phyloP scores from a whole-genome alignment of 2,797 vertebrate genomes.

The Mycteria americana region DNA sequence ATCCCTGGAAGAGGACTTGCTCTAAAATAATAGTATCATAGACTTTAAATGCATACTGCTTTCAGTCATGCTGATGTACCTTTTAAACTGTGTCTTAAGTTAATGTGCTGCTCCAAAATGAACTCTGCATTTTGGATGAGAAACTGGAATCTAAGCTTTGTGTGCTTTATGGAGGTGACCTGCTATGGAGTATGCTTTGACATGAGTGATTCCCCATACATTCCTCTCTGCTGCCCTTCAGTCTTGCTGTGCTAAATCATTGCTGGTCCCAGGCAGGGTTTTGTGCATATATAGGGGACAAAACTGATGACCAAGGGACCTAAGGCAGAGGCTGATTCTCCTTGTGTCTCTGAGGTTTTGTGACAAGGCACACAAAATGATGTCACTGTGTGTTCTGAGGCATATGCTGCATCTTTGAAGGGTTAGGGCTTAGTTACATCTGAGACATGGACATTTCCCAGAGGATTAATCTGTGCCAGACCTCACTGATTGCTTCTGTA shows the following conservation, averaged over 20 bases:
- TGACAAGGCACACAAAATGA: not conserved
- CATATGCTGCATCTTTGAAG: not conserved
- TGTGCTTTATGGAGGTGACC: not conserved
- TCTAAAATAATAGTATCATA: not conserved
- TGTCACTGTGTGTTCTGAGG: not conserved
- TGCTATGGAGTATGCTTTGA: not conserved
- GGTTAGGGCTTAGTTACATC: not conserved
- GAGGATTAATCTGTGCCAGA: not conserved
- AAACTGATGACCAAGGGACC: not conserved
- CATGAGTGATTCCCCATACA: not conserved
- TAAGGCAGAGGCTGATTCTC: not conserved
- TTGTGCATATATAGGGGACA: not conserved
- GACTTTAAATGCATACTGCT: not conserved
- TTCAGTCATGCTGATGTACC: not conserved
- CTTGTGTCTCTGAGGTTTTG: not conserved
- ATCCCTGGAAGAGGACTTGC: not conserved
- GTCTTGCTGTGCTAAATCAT: not conserved
- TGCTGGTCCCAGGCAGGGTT: not conserved
- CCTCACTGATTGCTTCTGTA: not conserved
- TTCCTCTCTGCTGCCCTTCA: not conserved
- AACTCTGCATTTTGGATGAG: not conserved
- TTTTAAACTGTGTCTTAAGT: not conserved
- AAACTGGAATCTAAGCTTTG: not conserved
- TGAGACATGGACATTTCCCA: not conserved
- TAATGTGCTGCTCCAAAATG: not conserved